These are phyloP conservation scores for Saccopteryx bilineata DNA, from an alignment of 2,113 vertebrate genomes.

Conservation along the genomic window DNA sequence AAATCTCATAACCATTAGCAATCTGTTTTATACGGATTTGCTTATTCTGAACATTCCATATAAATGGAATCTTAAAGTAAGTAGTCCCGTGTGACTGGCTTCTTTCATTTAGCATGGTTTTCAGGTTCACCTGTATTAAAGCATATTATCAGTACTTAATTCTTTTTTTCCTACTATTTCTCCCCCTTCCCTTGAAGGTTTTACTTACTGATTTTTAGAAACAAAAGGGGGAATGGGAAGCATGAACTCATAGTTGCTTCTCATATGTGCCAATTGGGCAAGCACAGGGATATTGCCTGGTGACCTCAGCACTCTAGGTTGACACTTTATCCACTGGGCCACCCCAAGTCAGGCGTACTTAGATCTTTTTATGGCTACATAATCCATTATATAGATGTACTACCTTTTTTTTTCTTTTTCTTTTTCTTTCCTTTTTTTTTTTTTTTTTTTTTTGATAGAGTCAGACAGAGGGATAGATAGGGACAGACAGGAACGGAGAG, in stretches of 20 bases:
- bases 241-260: too few relatives aligned
- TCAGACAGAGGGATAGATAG: too few relatives aligned
- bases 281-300: too few relatives aligned
- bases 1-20: background rate
- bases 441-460: too few relatives aligned
- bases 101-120: constrained; percentile 32
- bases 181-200: too few relatives aligned
- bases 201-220: too few relatives aligned
- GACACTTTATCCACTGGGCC: too few relatives aligned
- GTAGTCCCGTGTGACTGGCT: background rate
- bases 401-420: background rate
- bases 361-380: background rate
- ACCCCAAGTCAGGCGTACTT: background rate
- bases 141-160: background rate
- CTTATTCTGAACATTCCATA: constrained; percentile 26
- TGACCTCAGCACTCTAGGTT: too few relatives aligned
- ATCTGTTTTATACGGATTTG: background rate
- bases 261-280: too few relatives aligned
- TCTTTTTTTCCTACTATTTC: background rate
- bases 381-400: background rate
- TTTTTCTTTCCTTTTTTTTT: too few relatives aligned
- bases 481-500: too few relatives aligned
- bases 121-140: background rate
- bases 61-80: background rate
- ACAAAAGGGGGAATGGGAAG: too few relatives aligned